Base-by-base conservation (phyloP, 37 sponge, comb jelly and placozoan species). In the Bolinopsis microptera region DNA sequence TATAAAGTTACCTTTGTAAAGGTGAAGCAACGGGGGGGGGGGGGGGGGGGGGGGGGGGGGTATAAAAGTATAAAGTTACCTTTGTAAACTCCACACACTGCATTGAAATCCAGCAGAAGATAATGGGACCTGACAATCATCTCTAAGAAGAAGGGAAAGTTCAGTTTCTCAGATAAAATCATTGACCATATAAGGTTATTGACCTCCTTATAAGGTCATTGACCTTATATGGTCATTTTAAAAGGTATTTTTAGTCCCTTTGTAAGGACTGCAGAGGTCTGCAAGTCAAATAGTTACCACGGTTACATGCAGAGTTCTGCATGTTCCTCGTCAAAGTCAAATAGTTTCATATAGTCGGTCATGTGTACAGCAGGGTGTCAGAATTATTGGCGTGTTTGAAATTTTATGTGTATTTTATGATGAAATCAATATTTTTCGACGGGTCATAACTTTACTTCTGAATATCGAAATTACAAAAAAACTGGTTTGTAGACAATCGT, bases 41-140 rank as follows among this genome's bases (percentile, higher is more conserved):
- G 31, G 38, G 38, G 35, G 8, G 23, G 35, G 38, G 3, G 35
- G 38, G 38, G 22, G 35, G 35, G 31, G 83, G 27, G 38, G 21
- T 31, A 35, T 32, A 27, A 80, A n/a, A n/a, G n/a, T n/a, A n/a
- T 23, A 82, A 35, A 36, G 35, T 82, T 23, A 86, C 90, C 90
- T 86, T 86, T 38, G 90, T 86, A 33, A 41, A 86, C 61, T 35
- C 8, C 27, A 13, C 38, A 38, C 26, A 27, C 26, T 35, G 90
- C 90, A 34, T 40, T 86, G 30, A 86, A 86, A 39, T 86, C 90
- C 90, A 86, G 26, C 25, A 86, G 61, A 0, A 86, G 61, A 34
- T 33, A 86, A 86, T 86, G 90, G 26, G 61, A 28, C 22, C 90
- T 39, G 61, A 86, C 90, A 24, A 86, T 39, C 30, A 86, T 24